Percentiles rank a stretch among this genome's conserved stretches.
Conservation (phyloP, 1,140 invertebrate genomes). For the Drosophila varians region DNA sequence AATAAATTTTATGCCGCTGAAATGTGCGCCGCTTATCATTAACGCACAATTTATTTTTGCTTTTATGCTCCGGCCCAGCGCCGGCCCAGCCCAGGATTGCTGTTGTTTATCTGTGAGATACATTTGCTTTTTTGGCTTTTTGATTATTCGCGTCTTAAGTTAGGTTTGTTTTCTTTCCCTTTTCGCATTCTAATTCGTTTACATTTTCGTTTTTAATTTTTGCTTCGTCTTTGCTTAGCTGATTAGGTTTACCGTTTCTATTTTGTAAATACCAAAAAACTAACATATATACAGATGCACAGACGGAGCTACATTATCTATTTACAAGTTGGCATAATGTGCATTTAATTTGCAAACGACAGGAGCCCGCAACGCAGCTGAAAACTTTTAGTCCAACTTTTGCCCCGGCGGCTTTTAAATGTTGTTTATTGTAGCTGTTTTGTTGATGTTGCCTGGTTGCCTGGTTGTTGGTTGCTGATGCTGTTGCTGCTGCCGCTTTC, state of each 20-base stretch:
- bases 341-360: conserved; percentile 75
- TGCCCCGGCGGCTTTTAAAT: conserved; percentile 73
- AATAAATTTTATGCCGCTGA: conserved; percentile 81
- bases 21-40: conserved; percentile 80
- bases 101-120: conserved; percentile 76
- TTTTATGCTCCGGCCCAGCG: conserved; percentile 53
- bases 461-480: conserved; percentile 1
- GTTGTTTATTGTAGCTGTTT: conserved; percentile 69
- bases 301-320: conserved; percentile 65
- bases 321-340: conserved; percentile 78
- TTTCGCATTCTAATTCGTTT: conserved; percentile 18
- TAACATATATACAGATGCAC: conserved; percentile 21
- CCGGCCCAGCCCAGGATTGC: conserved; percentile 19
- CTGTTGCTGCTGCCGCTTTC: conserved; percentile 18
- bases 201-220: not conserved
- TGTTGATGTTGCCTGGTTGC: conserved; percentile 26
- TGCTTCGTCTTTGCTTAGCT: conserved; percentile 41
- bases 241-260: conserved; percentile 55
- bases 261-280: conserved; percentile 9
- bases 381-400: conserved; percentile 56
- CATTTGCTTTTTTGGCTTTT: conserved; percentile 81
- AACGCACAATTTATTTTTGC: conserved; percentile 82
- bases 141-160: conserved; percentile 77
- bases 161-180: conserved; percentile 30
- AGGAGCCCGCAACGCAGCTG: conserved; percentile 55